Evolutionary conservation across 2,888 invertebrate genomes (phyloP).

Genomic region (Leptarthrus brevirostris): DNA sequence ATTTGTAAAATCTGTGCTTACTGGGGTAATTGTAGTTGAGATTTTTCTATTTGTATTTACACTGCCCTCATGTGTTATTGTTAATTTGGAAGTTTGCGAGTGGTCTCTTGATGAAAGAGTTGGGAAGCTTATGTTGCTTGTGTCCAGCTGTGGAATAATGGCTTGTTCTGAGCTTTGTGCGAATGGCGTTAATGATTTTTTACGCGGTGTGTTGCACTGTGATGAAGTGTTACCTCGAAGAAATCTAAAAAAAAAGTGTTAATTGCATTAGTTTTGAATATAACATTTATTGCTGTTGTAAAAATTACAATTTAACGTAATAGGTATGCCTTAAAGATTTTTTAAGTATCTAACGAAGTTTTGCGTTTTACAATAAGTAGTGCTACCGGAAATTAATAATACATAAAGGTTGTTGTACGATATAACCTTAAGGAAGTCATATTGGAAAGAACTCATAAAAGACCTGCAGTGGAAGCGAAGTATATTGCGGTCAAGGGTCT

Average conservation of each 20-base stretch:
- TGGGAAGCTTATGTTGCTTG: slow-evolving; percentile 19
- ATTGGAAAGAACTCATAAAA: too few relatives aligned
- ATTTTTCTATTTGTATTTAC: background rate
- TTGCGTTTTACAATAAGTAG: too few relatives aligned
- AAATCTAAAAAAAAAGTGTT: slow-evolving; percentile 52
- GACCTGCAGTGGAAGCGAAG: too few relatives aligned
- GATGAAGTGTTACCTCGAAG: slow-evolving; percentile 54
- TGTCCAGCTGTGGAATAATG: background rate
- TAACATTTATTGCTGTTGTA: too few relatives aligned
- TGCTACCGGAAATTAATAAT: too few relatives aligned
- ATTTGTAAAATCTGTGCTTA: background rate
- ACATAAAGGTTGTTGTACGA: too few relatives aligned
- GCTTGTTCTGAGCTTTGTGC: background rate
- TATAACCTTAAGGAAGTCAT: too few relatives aligned
- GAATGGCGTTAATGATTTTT: slow-evolving; percentile 22
- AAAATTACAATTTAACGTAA: too few relatives aligned
- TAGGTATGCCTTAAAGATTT: too few relatives aligned
- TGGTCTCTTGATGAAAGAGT: background rate
- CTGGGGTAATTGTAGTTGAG: slow-evolving; percentile 3
- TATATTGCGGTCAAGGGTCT: too few relatives aligned
- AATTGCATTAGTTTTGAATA: too few relatives aligned
- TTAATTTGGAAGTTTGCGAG: slow-evolving; percentile 24
- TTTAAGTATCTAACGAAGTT: too few relatives aligned
- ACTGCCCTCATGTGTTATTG: slow-evolving; percentile 20
- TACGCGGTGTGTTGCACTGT: slow-evolving; percentile 55